Conservation (phyloP, 2,888 invertebrate species). For the Cephus spinipes region DNA sequence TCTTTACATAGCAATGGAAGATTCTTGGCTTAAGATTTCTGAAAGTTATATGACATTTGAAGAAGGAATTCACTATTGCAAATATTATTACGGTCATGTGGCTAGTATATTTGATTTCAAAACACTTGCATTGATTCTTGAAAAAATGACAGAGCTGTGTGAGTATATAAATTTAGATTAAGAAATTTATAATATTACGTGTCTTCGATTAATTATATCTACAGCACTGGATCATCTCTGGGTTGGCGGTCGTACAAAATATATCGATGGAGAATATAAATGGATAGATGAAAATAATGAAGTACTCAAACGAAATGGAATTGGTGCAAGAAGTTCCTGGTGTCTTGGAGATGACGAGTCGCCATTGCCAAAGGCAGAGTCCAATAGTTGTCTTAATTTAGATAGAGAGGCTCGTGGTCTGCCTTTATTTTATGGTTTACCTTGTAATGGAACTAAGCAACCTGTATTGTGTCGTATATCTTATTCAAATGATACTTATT, state of each 20-base stretch:
- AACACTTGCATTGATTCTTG: slow-evolving; percentile 27
- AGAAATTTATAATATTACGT: too few relatives aligned
- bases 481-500: too few relatives aligned
- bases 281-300: slow-evolving; percentile 34
- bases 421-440: slow-evolving; percentile 36
- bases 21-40: slow-evolving; percentile 25
- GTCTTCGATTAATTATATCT: background rate
- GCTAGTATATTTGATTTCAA: slow-evolving; percentile 28
- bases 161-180: slow-evolving; percentile 1
- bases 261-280: slow-evolving; percentile 27
- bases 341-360: slow-evolving; percentile 31
- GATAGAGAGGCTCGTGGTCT: slow-evolving; percentile 35
- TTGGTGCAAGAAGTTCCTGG: slow-evolving; percentile 29
- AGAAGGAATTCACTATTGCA: slow-evolving; percentile 27
- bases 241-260: slow-evolving; percentile 35
- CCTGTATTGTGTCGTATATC: slow-evolving; percentile 28
- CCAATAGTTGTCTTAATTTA: slow-evolving; percentile 34
- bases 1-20: slow-evolving; percentile 9
- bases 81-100: slow-evolving; percentile 22
- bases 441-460: slow-evolving; percentile 31
- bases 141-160: slow-evolving; percentile 33
- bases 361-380: slow-evolving; percentile 26
- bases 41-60: slow-evolving; percentile 29
- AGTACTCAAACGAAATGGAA: slow-evolving; percentile 17
- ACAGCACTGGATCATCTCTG: slow-evolving; percentile 36